These are phyloP conservation scores for Triplophysa tibetana DNA, from an alignment of 2,113 vertebrate species.

Conservation along the genomic window DNA sequence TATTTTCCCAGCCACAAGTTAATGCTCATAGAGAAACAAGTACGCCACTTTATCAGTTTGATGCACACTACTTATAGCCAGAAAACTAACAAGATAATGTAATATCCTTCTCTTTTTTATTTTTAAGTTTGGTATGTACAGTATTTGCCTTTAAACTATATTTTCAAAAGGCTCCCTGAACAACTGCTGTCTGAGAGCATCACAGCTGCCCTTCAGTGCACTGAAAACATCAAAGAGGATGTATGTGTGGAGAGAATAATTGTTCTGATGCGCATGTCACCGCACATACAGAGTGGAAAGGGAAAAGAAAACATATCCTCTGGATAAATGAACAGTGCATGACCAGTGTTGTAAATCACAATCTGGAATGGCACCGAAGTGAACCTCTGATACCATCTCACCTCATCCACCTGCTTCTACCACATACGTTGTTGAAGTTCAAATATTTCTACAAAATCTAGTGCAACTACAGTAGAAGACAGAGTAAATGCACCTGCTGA, in stretches of 20 bases:
- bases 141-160: not conserved
- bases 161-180: not conserved
- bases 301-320: slow-evolving; percentile 12
- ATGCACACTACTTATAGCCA: not conserved
- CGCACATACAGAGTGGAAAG: not conserved
- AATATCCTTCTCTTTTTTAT: not conserved
- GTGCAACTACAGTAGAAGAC: not conserved
- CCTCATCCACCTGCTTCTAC: slow-evolving; percentile 16
- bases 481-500: not conserved
- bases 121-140: not conserved
- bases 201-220: not conserved
- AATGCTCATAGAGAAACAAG: not conserved
- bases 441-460: slow-evolving; percentile 12
- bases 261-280: slow-evolving; percentile 4
- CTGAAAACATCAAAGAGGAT: not conserved
- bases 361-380: slow-evolving; percentile 14
- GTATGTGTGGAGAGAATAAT: not conserved
- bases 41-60: not conserved
- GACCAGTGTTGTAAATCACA: slow-evolving; percentile 24
- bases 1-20: not conserved
- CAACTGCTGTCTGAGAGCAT: slow-evolving; percentile 3
- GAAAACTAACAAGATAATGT: not conserved
- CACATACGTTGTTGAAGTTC: not conserved
- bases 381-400: slow-evolving; percentile 7
- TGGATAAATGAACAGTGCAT: not conserved